Evolutionary conservation across 1,140 invertebrate species (phyloP).

Genomic region (Medauroidea extradentata): DNA sequence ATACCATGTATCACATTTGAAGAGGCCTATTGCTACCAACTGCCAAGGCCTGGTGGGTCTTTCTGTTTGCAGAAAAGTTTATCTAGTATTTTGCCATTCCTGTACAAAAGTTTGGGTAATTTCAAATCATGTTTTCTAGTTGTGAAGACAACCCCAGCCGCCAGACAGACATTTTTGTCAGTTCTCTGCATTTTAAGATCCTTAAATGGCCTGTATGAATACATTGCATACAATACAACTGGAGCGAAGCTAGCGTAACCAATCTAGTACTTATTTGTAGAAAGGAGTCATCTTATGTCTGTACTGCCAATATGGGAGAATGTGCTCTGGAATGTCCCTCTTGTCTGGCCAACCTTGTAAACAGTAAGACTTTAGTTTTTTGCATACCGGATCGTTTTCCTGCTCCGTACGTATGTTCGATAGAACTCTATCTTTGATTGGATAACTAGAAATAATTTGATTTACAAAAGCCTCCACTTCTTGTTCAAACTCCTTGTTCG

Average conservation of each 20-base stretch:
- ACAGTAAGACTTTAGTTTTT: too few species aligned
- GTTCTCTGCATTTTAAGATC: too few species aligned
- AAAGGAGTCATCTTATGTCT: conserved; percentile 14
- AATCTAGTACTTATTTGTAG: conserved; percentile 22
- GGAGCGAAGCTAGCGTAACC: conserved; percentile 22
- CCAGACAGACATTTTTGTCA: background rate
- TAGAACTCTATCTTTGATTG: conserved; percentile 14
- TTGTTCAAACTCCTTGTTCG: conserved; percentile 8
- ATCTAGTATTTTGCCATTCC: conserved; percentile 9
- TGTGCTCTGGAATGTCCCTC: conserved; percentile 7
- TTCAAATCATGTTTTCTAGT: conserved; percentile 22
- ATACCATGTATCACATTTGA: conserved; percentile 19
- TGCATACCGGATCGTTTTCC: too few species aligned
- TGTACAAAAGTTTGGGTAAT: conserved; percentile 28
- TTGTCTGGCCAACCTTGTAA: conserved; percentile 19
- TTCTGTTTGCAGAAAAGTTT: conserved; percentile 23
- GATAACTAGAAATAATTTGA: conserved; percentile 13
- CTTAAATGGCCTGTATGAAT: conserved; percentile 28
- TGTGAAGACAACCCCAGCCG: conserved; percentile 27
- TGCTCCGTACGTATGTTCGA: too few species aligned
- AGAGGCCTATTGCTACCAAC: too few species aligned
- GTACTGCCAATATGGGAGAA: conserved; percentile 19
- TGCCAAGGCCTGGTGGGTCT: conserved; percentile 21
- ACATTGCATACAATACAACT: conserved; percentile 21
- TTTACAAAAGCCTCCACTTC: conserved; percentile 16